phyloP scores from a whole-genome alignment of 1,140 invertebrate genomes.

The Bacillus rossius region DNA sequence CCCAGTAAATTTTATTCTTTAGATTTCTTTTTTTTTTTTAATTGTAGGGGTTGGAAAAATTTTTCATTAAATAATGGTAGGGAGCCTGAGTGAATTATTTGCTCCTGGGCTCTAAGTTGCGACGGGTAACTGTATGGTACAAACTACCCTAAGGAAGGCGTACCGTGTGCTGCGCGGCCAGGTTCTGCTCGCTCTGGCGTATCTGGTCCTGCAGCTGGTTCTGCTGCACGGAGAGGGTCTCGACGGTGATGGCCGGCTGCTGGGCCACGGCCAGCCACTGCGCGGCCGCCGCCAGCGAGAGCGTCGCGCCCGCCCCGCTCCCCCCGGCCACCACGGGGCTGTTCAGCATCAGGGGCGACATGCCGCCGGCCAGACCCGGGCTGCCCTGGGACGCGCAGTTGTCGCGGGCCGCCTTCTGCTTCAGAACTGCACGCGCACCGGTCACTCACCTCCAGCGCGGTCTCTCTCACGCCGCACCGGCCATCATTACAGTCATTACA shows the following conservation, averaged over 20 bases:
- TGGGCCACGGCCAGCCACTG: slow-evolving; percentile 18
- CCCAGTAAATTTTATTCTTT: no score
- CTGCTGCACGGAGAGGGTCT: slow-evolving; percentile 60
- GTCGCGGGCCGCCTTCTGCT: slow-evolving; percentile 35
- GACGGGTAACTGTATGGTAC: not conserved
- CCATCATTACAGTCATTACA: no score
- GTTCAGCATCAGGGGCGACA: slow-evolving; percentile 11
- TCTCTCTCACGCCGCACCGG: no score
- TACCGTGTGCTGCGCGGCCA: slow-evolving; percentile 87
- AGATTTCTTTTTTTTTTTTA: no score
- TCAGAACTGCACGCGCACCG: slow-evolving; percentile 39
- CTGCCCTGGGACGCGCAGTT: not conserved
- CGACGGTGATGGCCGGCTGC: slow-evolving; percentile 27
- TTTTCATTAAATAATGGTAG: no score
- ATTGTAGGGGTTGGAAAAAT: no score
- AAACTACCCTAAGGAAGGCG: slow-evolving; percentile 22
- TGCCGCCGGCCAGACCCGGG: not conserved
- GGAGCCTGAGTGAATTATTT: no score
- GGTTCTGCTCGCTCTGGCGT: slow-evolving; percentile 88
- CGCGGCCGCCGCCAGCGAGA: slow-evolving; percentile 13
- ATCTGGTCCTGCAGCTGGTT: slow-evolving; percentile 85
- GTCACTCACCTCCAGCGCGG: no score
- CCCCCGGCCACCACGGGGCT: slow-evolving; percentile 1
- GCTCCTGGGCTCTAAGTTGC: not conserved
- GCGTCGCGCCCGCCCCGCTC: not conserved